phyloP scores from a whole-genome alignment of 2,113 vertebrate genomes.

The Herpetotheres cachinnans region DNA sequence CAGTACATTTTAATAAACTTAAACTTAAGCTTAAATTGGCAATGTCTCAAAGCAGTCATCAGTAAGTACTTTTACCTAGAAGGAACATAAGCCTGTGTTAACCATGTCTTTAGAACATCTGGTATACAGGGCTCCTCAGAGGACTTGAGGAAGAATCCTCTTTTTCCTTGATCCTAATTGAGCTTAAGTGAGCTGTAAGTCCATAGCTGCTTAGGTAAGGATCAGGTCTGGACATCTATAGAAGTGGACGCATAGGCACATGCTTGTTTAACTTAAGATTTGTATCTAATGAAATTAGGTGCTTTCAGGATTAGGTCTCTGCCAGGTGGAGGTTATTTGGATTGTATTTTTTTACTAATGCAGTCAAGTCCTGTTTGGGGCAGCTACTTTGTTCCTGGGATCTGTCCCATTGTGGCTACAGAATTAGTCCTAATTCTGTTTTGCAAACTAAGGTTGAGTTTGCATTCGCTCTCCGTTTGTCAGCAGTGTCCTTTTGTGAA shows the following conservation, averaged over 20 bases:
- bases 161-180: constrained; percentile 39
- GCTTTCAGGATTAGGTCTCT: not conserved
- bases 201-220: constrained; percentile 4
- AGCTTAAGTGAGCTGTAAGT: constrained; percentile 37
- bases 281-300: constrained; percentile 25
- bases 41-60: not conserved
- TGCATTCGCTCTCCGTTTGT: not conserved
- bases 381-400: not conserved
- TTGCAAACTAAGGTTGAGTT: not conserved
- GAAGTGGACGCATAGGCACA: not conserved
- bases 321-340: not conserved
- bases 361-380: not conserved
- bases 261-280: constrained; percentile 20
- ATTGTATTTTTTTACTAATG: not conserved
- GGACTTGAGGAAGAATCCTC: constrained; percentile 19
- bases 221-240: not conserved
- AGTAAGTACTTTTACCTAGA: not conserved
- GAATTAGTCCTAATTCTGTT: not conserved
- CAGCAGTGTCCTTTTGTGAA: not conserved
- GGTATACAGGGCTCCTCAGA: not conserved
- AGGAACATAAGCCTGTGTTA: constrained; percentile 4
- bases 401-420: not conserved
- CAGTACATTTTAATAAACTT: constrained; percentile 24
- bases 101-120: not conserved
- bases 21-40: not conserved